Percentiles rank a stretch among this genome's conserved stretches.
phyloP scores from a whole-genome alignment of 1,140 invertebrate species.

The Halyomorpha halys region DNA sequence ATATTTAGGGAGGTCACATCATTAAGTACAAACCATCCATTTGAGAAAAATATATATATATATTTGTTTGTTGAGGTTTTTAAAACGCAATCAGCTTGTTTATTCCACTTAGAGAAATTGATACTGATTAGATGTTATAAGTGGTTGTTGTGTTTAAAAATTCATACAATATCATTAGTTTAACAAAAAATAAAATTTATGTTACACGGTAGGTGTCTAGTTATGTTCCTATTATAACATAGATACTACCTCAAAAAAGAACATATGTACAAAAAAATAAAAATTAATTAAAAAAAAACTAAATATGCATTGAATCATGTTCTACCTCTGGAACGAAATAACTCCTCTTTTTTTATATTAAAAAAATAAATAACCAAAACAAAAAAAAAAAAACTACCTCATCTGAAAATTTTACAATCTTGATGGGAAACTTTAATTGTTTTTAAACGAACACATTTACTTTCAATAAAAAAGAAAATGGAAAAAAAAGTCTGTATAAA shows the following conservation, averaged over 20 bases:
- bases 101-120: slow-evolving; percentile 20
- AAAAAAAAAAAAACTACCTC: slow-evolving; percentile 7
- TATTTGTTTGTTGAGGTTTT: slow-evolving; percentile 25
- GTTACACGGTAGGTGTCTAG: slow-evolving; percentile 14
- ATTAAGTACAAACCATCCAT: slow-evolving; percentile 27
- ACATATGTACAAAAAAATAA: slow-evolving; percentile 2
- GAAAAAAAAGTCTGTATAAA: no score
- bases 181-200: slow-evolving; percentile 4
- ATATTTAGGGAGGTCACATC: slow-evolving; percentile 23
- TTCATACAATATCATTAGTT: slow-evolving; percentile 14
- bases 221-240: slow-evolving; percentile 18
- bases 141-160: slow-evolving; percentile 16
- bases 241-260: slow-evolving; percentile 13
- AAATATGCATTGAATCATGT: background rate
- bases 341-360: background rate
- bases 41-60: slow-evolving; percentile 16
- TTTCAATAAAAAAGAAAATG: no score
- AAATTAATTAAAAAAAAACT: background rate
- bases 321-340: slow-evolving; percentile 12
- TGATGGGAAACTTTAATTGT: no score
- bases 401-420: background rate
- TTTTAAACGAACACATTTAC: no score
- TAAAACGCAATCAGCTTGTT: slow-evolving; percentile 26
- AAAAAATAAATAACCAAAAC: no score
- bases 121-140: slow-evolving; percentile 13